Evolutionary conservation across 2,888 invertebrate genomes (phyloP), one percentile per base, ranked within the genome.

Genomic region (Galeopsomyia nigrocyanea): DNA sequence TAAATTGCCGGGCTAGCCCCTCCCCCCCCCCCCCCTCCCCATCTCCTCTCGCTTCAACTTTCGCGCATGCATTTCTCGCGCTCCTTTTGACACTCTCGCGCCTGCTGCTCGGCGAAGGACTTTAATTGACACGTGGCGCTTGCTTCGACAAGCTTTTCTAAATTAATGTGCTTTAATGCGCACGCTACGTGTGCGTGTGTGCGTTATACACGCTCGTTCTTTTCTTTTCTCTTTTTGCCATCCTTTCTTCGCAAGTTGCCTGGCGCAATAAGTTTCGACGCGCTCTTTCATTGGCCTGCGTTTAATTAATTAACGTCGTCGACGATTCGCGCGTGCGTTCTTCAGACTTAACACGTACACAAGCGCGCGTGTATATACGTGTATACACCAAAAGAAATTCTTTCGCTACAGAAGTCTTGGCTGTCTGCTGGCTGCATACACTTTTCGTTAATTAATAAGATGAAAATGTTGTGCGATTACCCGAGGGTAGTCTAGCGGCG

Each of bases 271-370:
- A 39, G 53, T 26, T 70, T 71, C 70, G 47, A 68, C 64, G 60
- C 58, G 63, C 31, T 49, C 67, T 70, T 74, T 71, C 64, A 68
- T 65, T 65, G 61, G 39, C 62, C 56, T 49, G 68, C 61, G 53
- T 71, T 71, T 74, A 71, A 74, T 74, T 74, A 74, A 71, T 74
- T 74, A 74, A 68, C 51, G 61, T 67, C 31, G 56, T 49, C 56
- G 53, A 67, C 68, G 68, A 68, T 49, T 68, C 47, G 50, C 56
- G 21, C 56, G 5, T 13, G 61, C 26, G 53, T 65, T 57, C 51
- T 57, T 51, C 50, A n/a, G 39, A 39, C 19, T n/a, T 2, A 0
- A 39, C 58, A 50, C 19, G 57, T 19, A 19, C 9, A 19, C 17
- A 49, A 26, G 46, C 56, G 31, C 19, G 55, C 17, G 39, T 55